Evolutionary conservation across 2,888 invertebrate species (phyloP), one percentile per base, ranked within the genome.

Genomic region (Eupithecia subumbrata): DNA sequence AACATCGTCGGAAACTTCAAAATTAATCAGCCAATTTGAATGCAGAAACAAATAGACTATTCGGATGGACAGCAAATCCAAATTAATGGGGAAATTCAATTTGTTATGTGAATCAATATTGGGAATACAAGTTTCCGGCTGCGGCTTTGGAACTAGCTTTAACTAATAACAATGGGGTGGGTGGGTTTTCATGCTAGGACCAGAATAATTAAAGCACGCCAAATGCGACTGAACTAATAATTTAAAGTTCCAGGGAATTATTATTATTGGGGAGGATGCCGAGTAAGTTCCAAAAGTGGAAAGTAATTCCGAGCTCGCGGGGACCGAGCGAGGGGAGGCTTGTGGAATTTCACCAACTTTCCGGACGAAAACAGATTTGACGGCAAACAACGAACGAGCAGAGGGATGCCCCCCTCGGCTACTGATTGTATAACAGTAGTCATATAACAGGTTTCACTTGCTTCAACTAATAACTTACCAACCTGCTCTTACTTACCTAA

Each of bases 231-330:
- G 91, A 92, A 92, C 93, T 92, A 94, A 94, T 93, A 94, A 93
- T 92, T 94, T 92, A 91, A 94, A 93, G 91, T 94, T 93, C 90
- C 92, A 90, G 88, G 83, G 88, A 93, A 91, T 94, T 94, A 94
- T 94, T 93, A 93, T 93, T 92, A 93, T 92, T 91, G 89, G 86
- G 86, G 84, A 83, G 83, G 86, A 93, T 91, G 89, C 87, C 86
- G 84, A 83, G 83, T 86, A 94, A 93, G 89, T 93, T 89, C 85
- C 82, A 90, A 88, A 91, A 92, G 92, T 92, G 87, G 92, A 93
- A 94, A 94, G 93, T 93, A 94, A 94, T 94, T 92, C 90, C 85
- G 81, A 77, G 78, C 75, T 83, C 81, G 82, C 84, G 84, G 85
- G 81, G 81, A 82, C 18, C 37, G n/a, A 40, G 34, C 81, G 81